Conservation (phyloP, 1,140 invertebrate species). For the Lordiphosa collinella region DNA sequence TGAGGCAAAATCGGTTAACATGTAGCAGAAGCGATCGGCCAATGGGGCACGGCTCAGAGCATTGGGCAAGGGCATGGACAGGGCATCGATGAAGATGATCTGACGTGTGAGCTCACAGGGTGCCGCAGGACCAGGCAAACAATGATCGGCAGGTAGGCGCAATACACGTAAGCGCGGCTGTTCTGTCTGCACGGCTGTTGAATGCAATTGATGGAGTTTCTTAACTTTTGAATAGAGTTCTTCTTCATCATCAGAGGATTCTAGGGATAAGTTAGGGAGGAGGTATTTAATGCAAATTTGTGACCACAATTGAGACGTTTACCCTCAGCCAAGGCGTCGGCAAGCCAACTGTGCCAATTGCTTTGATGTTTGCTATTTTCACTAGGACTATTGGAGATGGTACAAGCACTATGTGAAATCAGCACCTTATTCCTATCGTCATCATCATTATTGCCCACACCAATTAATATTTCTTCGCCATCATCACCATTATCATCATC, state of each 20-base stretch:
- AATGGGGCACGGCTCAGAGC: conserved; percentile 27
- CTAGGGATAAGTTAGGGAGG: conserved; percentile 16
- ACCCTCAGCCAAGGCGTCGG: conserved; percentile 33
- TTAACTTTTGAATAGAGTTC: conserved; percentile 18
- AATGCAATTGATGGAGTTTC: not conserved
- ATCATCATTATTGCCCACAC: not conserved
- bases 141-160: too few species aligned
- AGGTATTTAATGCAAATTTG: too few species aligned
- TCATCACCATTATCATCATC: conserved; percentile 1
- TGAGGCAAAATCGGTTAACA: conserved; percentile 63
- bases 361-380: not conserved
- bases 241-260: conserved; percentile 55
- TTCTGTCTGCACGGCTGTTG: conserved; percentile 45
- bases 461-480: not conserved
- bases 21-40: conserved; percentile 63
- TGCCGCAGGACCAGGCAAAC: not conserved
- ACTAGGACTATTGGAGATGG: not conserved
- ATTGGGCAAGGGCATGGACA: conserved; percentile 21
- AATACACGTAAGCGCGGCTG: conserved; percentile 30
- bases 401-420: conserved; percentile 4
- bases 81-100: conserved; percentile 47
- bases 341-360: conserved; percentile 45
- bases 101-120: conserved; percentile 52
- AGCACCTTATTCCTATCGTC: not conserved
- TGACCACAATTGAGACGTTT: not conserved